Conservation (phyloP, 2,888 invertebrate species). For the Abrostola triplasia region DNA sequence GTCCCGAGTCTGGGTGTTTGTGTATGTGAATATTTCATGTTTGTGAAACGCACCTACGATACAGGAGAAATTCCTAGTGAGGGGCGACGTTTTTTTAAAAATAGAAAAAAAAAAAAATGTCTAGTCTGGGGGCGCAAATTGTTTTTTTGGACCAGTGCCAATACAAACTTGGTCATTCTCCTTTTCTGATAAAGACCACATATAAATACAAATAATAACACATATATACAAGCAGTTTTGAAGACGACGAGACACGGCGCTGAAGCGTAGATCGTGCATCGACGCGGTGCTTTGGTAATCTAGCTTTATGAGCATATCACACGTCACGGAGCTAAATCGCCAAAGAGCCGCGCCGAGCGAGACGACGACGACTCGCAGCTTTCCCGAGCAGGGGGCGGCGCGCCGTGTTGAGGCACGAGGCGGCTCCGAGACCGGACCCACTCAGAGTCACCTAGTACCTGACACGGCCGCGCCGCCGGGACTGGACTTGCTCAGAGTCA, state of each 20-base stretch:
- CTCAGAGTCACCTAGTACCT: slow-evolving; percentile 97
- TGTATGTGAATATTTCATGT: too few relatives aligned
- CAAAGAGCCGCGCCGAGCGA: slow-evolving; percentile 92
- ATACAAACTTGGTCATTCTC: too few relatives aligned
- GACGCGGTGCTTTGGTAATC: slow-evolving; percentile 96
- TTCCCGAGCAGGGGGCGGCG: slow-evolving; percentile 34
- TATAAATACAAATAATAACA: neutral
- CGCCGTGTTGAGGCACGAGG: slow-evolving; percentile 85
- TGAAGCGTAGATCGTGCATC: slow-evolving; percentile 54
- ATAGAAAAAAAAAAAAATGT: too few relatives aligned
- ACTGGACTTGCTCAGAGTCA: too few relatives aligned
- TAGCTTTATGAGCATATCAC: slow-evolving; percentile 95
- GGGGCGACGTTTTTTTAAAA: too few relatives aligned
- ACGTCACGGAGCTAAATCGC: slow-evolving; percentile 96
- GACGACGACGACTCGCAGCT: slow-evolving; percentile 74
- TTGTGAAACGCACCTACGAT: too few relatives aligned
- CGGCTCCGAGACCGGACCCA: slow-evolving; percentile 85
- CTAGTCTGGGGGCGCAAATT: too few relatives aligned
- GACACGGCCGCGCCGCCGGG: slow-evolving; percentile 75
- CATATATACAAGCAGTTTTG: slow-evolving; percentile 17
- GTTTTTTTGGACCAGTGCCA: too few relatives aligned
- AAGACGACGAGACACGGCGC: slow-evolving; percentile 13
- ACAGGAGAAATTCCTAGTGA: too few relatives aligned
- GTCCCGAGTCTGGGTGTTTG: too few relatives aligned
- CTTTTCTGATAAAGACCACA: too few relatives aligned